Percentiles rank a stretch among this genome's conserved stretches.
Evolutionary conservation across 2,113 vertebrate species (phyloP).

Genomic region (Hirundichthys speculiger): DNA sequence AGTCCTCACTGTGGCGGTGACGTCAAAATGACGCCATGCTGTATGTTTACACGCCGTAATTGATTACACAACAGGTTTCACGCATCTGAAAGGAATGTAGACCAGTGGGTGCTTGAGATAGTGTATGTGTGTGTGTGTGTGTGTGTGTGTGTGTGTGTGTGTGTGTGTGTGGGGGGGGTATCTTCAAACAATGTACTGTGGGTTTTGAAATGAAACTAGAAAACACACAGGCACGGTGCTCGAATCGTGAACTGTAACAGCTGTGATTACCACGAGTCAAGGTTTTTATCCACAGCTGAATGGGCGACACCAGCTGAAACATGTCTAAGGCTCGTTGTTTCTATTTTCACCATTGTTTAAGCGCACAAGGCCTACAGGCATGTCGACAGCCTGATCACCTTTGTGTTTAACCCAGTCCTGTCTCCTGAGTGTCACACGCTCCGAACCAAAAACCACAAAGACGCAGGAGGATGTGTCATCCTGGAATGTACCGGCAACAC

Average conservation of each 20-base stretch:
- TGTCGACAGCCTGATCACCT: not conserved
- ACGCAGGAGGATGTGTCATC: not conserved
- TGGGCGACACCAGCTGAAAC: conserved; percentile 6
- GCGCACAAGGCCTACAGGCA: not conserved
- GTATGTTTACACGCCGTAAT: not conserved
- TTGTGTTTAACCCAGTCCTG: conserved; percentile 12
- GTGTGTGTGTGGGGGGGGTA: no score
- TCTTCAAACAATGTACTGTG: not conserved
- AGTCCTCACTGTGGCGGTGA: not conserved
- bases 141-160: no score
- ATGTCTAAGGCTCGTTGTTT: not conserved
- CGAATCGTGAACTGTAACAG: no score
- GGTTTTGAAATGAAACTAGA: no score
- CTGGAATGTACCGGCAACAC: not conserved
- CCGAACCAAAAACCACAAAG: not conserved
- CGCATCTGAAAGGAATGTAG: not conserved
- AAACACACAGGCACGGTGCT: no score
- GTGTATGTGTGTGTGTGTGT: no score
- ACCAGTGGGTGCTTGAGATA: not conserved
- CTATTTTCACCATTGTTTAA: not conserved
- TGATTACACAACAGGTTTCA: not conserved
- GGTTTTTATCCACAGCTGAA: no score
- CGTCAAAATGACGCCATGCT: not conserved
- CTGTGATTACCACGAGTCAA: no score
- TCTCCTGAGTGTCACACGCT: conserved; percentile 7